Conservation (phyloP, 2,113 vertebrate species). For the Chaetura pelagica region DNA sequence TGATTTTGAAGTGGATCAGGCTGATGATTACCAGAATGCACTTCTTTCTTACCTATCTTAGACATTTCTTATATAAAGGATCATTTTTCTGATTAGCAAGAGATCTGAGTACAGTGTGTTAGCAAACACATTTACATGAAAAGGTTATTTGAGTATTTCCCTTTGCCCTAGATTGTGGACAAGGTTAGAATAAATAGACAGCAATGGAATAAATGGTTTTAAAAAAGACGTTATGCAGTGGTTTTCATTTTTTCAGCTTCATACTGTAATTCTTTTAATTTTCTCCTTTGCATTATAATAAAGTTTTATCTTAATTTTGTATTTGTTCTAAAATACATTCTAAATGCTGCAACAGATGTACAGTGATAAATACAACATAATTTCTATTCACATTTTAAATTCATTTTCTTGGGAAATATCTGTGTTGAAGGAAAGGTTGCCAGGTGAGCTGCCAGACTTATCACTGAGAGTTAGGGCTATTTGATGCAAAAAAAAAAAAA, state of each 20-base stretch:
- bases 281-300: background rate
- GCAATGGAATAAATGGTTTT: background rate
- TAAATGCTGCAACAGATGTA: background rate
- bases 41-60: background rate
- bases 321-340: background rate
- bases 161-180: background rate
- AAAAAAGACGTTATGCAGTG: background rate
- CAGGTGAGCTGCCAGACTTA: background rate
- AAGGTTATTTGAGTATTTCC: background rate
- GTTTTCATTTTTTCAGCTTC: background rate
- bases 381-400: background rate
- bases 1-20: background rate
- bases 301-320: background rate
- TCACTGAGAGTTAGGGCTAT: background rate
- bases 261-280: background rate
- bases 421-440: background rate
- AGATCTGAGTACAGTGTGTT: background rate
- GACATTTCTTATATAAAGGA: background rate
- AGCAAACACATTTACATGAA: background rate
- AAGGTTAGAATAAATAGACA: background rate
- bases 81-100: background rate
- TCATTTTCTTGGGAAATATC: background rate
- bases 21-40: background rate
- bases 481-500: background rate
- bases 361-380: background rate